Percentiles rank a stretch among this genome's conserved stretches.
These are phyloP conservation scores for Cephus spinipes DNA, from an alignment of 2,888 invertebrate genomes.

Conservation along the genomic window DNA sequence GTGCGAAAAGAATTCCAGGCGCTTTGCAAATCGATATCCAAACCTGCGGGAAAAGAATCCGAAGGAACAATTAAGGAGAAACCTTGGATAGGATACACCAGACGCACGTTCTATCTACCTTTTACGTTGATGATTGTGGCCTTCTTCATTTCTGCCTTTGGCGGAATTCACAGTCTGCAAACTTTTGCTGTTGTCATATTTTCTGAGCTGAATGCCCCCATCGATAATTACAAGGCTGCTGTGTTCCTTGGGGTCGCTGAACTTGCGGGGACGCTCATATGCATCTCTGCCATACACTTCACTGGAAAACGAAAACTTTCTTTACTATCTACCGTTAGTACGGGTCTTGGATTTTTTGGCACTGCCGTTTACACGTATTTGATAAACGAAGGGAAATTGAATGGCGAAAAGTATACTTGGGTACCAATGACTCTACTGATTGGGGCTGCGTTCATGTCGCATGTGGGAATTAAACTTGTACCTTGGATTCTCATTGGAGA, in stretches of 20 bases:
- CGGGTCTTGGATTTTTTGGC: conserved; percentile 74
- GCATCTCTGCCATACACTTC: conserved; percentile 77
- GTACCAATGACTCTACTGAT: conserved; percentile 77
- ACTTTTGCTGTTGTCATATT: conserved; percentile 83
- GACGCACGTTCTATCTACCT: conserved; percentile 76
- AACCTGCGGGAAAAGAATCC: conserved; percentile 46
- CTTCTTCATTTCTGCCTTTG: conserved; percentile 82
- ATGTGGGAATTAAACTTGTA: conserved; percentile 77
- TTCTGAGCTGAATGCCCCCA: conserved; percentile 76
- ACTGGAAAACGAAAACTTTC: conserved; percentile 79
- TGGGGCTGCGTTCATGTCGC: conserved; percentile 76
- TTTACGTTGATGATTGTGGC: conserved; percentile 75
- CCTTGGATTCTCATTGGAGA: conserved; percentile 88
- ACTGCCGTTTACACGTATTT: conserved; percentile 71
- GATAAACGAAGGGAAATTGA: conserved; percentile 30
- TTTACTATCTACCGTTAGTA: conserved; percentile 76
- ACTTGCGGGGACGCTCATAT: conserved; percentile 75
- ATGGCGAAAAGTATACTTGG: conserved; percentile 68
- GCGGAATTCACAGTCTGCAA: conserved; percentile 80
- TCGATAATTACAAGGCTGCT: conserved; percentile 82
- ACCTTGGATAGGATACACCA: conserved; percentile 68
- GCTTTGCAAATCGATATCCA: conserved; percentile 66
- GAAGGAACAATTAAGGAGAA: conserved; percentile 26
- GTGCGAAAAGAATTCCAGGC: conserved; percentile 74
- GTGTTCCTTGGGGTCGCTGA: conserved; percentile 79